Base-by-base conservation (phyloP, 1,140 invertebrate species). In the Parasteatoda tepidariorum region DNA sequence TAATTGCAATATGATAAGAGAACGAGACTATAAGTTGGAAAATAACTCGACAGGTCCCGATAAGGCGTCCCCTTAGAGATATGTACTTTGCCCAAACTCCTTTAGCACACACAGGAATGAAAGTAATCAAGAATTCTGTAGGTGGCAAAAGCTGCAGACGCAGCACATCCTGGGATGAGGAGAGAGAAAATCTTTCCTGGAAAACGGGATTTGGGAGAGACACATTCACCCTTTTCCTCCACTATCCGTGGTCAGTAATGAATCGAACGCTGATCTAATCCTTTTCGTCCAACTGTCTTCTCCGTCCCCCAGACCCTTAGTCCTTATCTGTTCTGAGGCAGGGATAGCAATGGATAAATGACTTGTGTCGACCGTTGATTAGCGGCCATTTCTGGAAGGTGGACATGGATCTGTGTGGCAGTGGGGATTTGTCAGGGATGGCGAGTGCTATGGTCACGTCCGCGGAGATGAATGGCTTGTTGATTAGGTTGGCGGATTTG, bases 401-500 rank as follows among this genome's bases (percentile, higher is more conserved):
- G 74, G 74, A 78, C 74, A 78, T 4, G 18, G 74, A 78, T 78
- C 74, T 61, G 59, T 48, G 38, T 48, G 74, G 48, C 28, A 48
- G 15, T 6, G 71, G 71, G 76, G 76, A 79, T 79, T 79, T 79
- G 74, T 78, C 74, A 78, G 61, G 24, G 33, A 57, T 34, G 41
- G 59, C 31, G 38, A 15, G 30, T 33, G 54, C 34, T 13, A 31
- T 34, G 41, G 68, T 34, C 71, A 61, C 55, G 71, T 74, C 71
- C 38, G 4, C 6, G 24, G 76, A 79, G 76, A 79, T 79, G 76
- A 79, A 79, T 79, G 76, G 76, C 76, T 79, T 79, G 76, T 68
- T 79, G 76, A 79, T 79, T 79, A 68, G 76, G 62, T 68, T 31
- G 73, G 34, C 64, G 76, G 76, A 76, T 76, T 76, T 76, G 71